Base-by-base conservation (phyloP, 2,113 vertebrate species). In the Anarrhichthys ocellatus region DNA sequence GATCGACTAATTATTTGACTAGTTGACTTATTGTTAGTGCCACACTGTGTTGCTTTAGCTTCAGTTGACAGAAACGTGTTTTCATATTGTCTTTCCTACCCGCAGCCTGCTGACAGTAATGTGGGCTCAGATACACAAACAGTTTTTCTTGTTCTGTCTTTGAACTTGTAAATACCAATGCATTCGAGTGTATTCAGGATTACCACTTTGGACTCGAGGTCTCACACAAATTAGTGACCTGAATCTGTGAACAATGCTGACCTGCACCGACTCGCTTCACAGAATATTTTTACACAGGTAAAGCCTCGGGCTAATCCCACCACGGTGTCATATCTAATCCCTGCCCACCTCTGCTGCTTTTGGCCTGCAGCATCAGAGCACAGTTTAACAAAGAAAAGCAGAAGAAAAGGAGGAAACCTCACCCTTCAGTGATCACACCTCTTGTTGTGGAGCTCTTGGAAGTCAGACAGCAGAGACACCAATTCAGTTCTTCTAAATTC, bases 181-280 rank as follows among this genome's bases (percentile, higher is more conserved):
- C 32, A 5, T 34, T 34, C 4, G 0, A 34, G 32, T 34, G 3
- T 34, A 34, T 34, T 34, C 32, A 2, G 32, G 32, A 34, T 34
- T 34, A 34, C 3, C 5, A 34, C 32, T 34, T 34, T 34, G 32
- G 32, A 34, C 50, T 20, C 6, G 15, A 66, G 73, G 50, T 34
- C 46, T 48, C 24, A n/a, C 46, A n/a, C 73, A 63, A 6, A 27
- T 24, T 40, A 67, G 42, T 59, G 76, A 83, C 75, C 80, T 77
- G 74, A 50, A 82, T 82, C 68, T 71, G 50, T 66, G 56, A 77
- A 86, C 74, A 88, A 74, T 40, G 44, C 24, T 88, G 86, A 87
- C 80, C 82, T 66, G 65, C 36, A 70, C 1, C 2, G 1, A 64
- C 48, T 66, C 6, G 8, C 50, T 78, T 63, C 62, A 69, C 1